Percentiles rank a stretch among this genome's conserved stretches.
Conservation (phyloP, 2,888 invertebrate species). For the Drosophila mettleri region DNA sequence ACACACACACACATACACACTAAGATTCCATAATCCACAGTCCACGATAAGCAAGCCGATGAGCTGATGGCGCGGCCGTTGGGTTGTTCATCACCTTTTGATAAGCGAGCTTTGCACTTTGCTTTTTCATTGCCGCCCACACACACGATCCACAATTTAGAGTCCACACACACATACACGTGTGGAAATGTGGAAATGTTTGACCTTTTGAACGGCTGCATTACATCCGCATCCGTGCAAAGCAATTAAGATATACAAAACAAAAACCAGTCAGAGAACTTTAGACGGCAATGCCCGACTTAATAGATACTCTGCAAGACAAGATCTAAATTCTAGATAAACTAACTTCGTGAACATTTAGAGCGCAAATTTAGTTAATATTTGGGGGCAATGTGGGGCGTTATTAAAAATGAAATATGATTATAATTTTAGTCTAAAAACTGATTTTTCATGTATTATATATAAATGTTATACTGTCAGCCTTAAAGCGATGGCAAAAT, state of each 20-base stretch:
- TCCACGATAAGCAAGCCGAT: conserved; percentile 1
- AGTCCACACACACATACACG: not conserved
- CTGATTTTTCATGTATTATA: no score
- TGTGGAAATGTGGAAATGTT: conserved; percentile 3
- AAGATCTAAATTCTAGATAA: not conserved
- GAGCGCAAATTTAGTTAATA: no score
- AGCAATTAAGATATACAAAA: not conserved
- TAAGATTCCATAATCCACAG: conserved; percentile 1
- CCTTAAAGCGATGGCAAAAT: no score
- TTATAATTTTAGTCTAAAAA: no score
- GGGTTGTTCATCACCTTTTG: conserved; percentile 4
- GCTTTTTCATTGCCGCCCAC: conserved; percentile 3
- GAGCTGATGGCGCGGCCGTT: not conserved
- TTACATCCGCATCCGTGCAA: conserved; percentile 7
- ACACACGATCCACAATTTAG: conserved; percentile 11
- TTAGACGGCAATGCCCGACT: accelerated
- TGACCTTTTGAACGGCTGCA: conserved; percentile 38
- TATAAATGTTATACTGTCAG: no score
- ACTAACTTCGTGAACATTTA: no score
- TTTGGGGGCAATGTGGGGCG: no score
- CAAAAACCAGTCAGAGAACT: not conserved
- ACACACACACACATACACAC: no score
- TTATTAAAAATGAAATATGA: no score
- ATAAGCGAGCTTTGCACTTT: conserved; percentile 15
- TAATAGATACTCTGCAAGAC: not conserved